Base-by-base conservation (phyloP, 2,888 invertebrate genomes). In the Cremastinae sp. region DNA sequence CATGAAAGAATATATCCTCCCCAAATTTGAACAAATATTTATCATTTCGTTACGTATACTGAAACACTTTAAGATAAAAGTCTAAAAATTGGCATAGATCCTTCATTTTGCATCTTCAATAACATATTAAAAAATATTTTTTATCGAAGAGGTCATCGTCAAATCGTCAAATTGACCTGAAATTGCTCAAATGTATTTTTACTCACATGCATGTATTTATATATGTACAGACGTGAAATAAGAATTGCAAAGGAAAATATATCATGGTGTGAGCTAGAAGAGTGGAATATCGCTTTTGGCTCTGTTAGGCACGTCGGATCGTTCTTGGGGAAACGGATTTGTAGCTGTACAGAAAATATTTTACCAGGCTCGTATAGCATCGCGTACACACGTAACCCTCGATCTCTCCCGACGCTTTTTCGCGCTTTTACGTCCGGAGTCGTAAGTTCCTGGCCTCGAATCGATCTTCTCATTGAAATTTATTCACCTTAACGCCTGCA, bases 401-500 rank as follows among this genome's bases (percentile, higher is more conserved):
- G 7, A 10, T 34, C n/a, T 28, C 20, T 9, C 10, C 18, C 38
- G 22, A 9, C 2, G 53, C 5, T 53, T 22, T 54, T 56, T 56
- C 18, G 43, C 22, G 20, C 49, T 66, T 22, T 14, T 10, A 4
- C n/a, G 4, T 38, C 5, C 62, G 14, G 45, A 20, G 56, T 45
- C 36, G 49, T 28, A 28, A 28, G 45, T 41, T 69, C 59, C 56
- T 58, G 58, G 41, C 58, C 61, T 69, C 59, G 72, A 75, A 79
- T 77, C 77, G 77, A 79, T 77, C 79, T 77, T 75, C 70, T 75
- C 77, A 56, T 64, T 66, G 69, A 69, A 73, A 79, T 79, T 77
- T 77, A 79, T 79, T 79, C 77, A 69, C 69, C 73, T 64, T 62
- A 66, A 16, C 47, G 36, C 51, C 66, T 20, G n/a, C n/a, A n/a